These are phyloP conservation scores for Pteropus rufus DNA, from an alignment of 2,797 vertebrate genomes.

Conservation along the genomic window DNA sequence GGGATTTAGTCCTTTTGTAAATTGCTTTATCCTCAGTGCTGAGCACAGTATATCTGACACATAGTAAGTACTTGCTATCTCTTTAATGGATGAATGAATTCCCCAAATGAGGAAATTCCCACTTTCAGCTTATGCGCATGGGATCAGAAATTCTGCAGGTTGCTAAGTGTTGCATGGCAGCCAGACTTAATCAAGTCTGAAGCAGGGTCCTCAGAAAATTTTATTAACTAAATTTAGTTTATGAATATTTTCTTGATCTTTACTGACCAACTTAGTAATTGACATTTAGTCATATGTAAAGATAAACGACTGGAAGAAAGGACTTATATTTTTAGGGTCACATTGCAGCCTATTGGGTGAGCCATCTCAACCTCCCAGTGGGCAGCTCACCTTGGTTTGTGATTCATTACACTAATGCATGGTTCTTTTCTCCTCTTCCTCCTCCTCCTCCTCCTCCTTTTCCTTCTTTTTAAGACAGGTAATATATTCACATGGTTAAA, in stretches of 20 bases:
- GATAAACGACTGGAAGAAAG: neutral
- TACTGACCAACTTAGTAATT: neutral
- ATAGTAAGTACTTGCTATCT: neutral
- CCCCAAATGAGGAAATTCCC: neutral
- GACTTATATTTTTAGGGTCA: neutral
- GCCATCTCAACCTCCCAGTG: neutral
- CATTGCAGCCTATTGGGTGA: neutral
- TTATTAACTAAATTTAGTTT: neutral
- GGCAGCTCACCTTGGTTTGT: neutral
- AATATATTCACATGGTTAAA: neutral
- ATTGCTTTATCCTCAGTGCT: neutral
- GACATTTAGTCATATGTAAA: neutral
- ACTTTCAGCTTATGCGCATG: neutral
- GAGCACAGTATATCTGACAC: neutral
- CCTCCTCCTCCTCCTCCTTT: neutral
- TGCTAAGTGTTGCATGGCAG: neutral
- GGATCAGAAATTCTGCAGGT: neutral
- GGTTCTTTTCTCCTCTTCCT: neutral
- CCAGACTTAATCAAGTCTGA: neutral
- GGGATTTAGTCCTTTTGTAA: slow-evolving; percentile 1
- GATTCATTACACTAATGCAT: neutral
- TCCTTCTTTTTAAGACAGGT: neutral
- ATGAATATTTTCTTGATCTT: neutral
- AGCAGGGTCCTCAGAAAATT: neutral
- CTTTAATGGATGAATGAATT: neutral